Evolutionary conservation across 1,140 invertebrate species (phyloP), one percentile per base, ranked within the genome.

Genomic region (Palaemon carinicauda): DNA sequence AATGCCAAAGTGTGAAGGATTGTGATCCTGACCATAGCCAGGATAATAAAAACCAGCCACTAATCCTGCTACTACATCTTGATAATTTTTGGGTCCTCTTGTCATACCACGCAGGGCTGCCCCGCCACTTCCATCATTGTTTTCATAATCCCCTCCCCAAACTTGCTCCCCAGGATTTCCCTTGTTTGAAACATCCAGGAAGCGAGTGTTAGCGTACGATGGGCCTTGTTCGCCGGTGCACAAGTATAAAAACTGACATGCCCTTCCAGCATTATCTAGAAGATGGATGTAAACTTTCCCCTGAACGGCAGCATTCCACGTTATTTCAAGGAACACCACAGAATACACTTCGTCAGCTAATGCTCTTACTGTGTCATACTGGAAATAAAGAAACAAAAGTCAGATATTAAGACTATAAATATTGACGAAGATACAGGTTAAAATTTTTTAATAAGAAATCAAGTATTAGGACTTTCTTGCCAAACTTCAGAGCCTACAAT

Each of bases 71-170:
- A 65, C 53, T 9, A 77, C 50, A 31, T 65, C 21, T 33, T 85
- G 82, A 21, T 78, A n/a, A 53, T 85, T 85, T 50, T 33, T 78
- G 19, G 24, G n/a, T 0, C 82, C 82, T 19, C 82, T 74, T n/a
- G 41, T 41, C 74, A 85, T 78, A 24, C 73, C 82, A 24, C 74
- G 74, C 9, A 85, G 19, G 19, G 82, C 82, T 71, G 73, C 74
- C n/a, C 82, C 82, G 10, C 82, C 82, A 21, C n/a, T 85, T 21
- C 82, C 82, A 69, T 85, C 82, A n/a, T 85, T 77, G 14, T 69
- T 24, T 50, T 85, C 82, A 56, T 85, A 85, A 21, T 85, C 82
- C 19, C 82, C 82, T 12, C 82, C 82, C 82, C 82, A 85, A n/a
- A 85, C 24, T 54, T 85, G 82, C 24, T 83, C 73, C 52, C 74